Percentiles rank a stretch among this genome's conserved stretches.
Evolutionary conservation across 1,140 invertebrate species (phyloP).

Genomic region (Pissodes strobi): DNA sequence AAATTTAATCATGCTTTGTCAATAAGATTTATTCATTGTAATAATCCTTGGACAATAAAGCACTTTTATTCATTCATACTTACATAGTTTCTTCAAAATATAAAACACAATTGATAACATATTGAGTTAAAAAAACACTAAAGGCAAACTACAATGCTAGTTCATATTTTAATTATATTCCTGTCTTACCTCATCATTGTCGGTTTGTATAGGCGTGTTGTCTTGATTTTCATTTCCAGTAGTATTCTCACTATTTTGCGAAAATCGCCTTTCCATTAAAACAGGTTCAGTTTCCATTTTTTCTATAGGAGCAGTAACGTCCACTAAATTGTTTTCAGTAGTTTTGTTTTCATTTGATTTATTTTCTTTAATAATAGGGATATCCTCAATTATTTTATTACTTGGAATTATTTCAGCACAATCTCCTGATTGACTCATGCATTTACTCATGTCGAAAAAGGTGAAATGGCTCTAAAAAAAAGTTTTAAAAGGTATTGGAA

Average conservation of each 20-base stretch:
- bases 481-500: neutral
- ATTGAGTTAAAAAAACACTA: too few relatives aligned
- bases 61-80: too few relatives aligned
- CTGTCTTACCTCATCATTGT: constrained; percentile 51
- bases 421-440: constrained; percentile 48
- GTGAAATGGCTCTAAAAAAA: constrained; percentile 52
- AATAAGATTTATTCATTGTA: too few relatives aligned
- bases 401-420: constrained; percentile 26
- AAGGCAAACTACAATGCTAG: too few relatives aligned
- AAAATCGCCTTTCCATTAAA: constrained; percentile 44
- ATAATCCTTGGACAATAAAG: too few relatives aligned
- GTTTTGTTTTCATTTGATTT: constrained; percentile 53
- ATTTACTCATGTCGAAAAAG: constrained; percentile 51
- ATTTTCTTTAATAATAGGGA: constrained; percentile 41
- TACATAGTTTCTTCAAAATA: too few relatives aligned
- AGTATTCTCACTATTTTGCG: constrained; percentile 49
- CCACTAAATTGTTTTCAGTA: constrained; percentile 47
- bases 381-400: constrained; percentile 56
- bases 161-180: too few relatives aligned
- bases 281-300: constrained; percentile 38
- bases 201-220: constrained; percentile 46
- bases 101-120: too few relatives aligned
- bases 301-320: too few relatives aligned
- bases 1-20: too few relatives aligned
- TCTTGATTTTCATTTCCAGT: constrained; percentile 41